These are phyloP conservation scores for Pollenia amentaria DNA, from an alignment of 2,888 invertebrate species.

Conservation along the genomic window DNA sequence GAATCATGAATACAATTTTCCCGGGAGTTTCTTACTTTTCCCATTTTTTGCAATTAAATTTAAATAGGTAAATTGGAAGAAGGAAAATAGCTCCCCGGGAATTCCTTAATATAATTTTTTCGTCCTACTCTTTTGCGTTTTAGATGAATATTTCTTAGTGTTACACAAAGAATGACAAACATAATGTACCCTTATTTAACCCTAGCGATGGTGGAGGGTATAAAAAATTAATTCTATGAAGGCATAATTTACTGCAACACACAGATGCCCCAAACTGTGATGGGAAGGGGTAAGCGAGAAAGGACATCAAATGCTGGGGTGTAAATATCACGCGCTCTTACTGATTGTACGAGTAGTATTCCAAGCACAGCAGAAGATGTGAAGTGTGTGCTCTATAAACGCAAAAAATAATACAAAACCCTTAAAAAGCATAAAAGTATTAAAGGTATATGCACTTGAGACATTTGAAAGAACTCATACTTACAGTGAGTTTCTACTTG, in stretches of 20 bases:
- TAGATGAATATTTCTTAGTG: no score
- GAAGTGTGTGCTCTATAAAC: slow-evolving; percentile 56
- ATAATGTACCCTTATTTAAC: no score
- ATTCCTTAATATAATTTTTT: no score
- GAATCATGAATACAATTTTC: no score
- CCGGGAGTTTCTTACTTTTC: no score
- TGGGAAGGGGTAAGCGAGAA: neutral
- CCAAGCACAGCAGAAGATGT: slow-evolving; percentile 41
- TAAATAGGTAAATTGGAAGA: no score
- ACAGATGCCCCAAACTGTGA: neutral
- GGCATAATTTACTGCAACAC: slow-evolving; percentile 39
- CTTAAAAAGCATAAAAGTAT: slow-evolving; percentile 61
- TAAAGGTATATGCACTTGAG: slow-evolving; percentile 70
- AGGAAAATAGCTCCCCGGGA: no score
- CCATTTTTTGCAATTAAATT: no score
- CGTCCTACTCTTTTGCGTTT: no score
- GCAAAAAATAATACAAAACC: neutral
- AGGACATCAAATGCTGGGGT: slow-evolving; percentile 17
- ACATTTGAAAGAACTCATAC: slow-evolving; percentile 64
- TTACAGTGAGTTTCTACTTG: neutral
- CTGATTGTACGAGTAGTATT: neutral
- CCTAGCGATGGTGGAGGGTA: no score
- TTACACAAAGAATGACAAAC: no score
- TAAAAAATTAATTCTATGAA: slow-evolving; percentile 44
- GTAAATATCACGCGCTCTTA: slow-evolving; percentile 47